phyloP scores from a whole-genome alignment of 2,888 invertebrate genomes.

The Trypoxylon attenuatum region DNA sequence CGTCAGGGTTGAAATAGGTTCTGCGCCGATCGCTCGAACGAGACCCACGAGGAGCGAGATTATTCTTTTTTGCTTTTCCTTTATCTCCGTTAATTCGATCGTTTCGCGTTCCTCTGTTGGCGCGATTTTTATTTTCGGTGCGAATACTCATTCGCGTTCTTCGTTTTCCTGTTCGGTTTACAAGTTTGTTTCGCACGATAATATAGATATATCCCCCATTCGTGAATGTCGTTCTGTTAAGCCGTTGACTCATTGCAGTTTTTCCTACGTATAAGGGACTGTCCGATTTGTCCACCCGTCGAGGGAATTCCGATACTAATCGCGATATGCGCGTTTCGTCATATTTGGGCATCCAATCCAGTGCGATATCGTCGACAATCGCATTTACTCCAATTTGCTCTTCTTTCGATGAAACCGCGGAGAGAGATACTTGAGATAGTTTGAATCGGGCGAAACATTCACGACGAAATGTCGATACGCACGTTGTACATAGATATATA shows the following conservation, averaged over 20 bases:
- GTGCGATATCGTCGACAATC: background rate
- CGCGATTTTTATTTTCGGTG: slow-evolving; percentile 17
- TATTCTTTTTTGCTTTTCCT: slow-evolving; percentile 13
- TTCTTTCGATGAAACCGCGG: background rate
- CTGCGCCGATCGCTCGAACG: slow-evolving; percentile 8
- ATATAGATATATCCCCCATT: no score
- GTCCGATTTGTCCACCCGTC: no score
- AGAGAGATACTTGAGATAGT: background rate
- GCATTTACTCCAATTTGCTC: slow-evolving; percentile 2
- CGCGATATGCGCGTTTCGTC: no score
- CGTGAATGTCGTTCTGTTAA: slow-evolving; percentile 40
- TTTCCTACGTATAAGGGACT: background rate
- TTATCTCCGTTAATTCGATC: slow-evolving; percentile 27
- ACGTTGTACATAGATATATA: slow-evolving; percentile 31
- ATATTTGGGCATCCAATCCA: no score
- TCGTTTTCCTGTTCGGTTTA: slow-evolving; percentile 41
- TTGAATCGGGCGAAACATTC: slow-evolving; percentile 26
- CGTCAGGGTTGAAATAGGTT: slow-evolving; percentile 10
- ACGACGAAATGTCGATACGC: slow-evolving; percentile 27
- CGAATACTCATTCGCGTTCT: slow-evolving; percentile 36
- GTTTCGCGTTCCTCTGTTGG: slow-evolving; percentile 33
- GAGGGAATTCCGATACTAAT: no score
- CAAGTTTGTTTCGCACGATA: slow-evolving; percentile 35
- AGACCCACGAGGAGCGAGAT: background rate
- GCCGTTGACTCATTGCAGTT: slow-evolving; percentile 9